Evolutionary conservation across 2,113 vertebrate species (phyloP).

Genomic region (Okapia johnstoni): DNA sequence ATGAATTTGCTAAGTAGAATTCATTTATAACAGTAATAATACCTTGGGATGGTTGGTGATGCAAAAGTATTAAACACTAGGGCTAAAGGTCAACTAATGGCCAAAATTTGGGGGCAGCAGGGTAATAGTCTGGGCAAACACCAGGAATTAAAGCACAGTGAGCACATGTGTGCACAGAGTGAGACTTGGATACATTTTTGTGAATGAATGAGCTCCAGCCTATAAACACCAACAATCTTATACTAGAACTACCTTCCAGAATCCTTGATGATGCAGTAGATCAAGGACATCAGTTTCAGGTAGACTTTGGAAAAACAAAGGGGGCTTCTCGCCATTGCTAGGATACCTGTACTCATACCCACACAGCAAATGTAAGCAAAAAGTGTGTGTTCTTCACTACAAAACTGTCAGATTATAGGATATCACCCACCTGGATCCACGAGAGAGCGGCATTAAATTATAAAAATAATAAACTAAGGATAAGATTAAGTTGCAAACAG

Average conservation of each 20-base stretch:
- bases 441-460: constrained; percentile 98
- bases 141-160: background rate
- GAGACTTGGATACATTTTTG: background rate
- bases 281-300: background rate
- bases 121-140: background rate
- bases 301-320: background rate
- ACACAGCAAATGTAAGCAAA: background rate
- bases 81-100: background rate
- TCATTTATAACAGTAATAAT: background rate
- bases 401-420: background rate
- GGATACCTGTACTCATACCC: background rate
- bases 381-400: background rate
- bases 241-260: background rate
- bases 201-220: too few species aligned
- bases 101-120: background rate
- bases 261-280: background rate
- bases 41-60: background rate
- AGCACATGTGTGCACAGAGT: fast-evolving
- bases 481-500: constrained; percentile 95
- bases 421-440: constrained; percentile 92
- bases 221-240: too few species aligned
- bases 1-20: background rate
- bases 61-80: background rate
- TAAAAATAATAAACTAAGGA: constrained; percentile 99
- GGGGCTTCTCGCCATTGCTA: background rate